Conservation (phyloP, 2,113 vertebrate genomes). For the Peromyscus maniculatus region DNA sequence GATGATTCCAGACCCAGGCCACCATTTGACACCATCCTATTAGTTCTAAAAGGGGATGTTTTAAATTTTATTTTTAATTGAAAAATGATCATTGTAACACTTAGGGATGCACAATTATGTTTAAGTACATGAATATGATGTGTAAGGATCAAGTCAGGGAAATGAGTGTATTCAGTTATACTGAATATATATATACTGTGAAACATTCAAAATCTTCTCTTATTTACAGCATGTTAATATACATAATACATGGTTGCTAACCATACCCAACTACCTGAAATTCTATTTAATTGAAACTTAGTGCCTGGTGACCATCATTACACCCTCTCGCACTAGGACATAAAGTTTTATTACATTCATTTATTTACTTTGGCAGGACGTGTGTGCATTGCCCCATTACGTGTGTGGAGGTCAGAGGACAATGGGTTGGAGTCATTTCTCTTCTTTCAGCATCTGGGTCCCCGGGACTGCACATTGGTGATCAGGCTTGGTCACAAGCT, state of each 20-base stretch:
- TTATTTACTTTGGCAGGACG: background rate
- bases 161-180: background rate
- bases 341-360: background rate
- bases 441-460: background rate
- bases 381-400: no score
- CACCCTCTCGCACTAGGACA: background rate
- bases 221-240: background rate
- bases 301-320: background rate
- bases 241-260: background rate
- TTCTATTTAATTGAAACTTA: background rate
- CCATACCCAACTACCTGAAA: background rate
- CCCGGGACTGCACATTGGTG: no score
- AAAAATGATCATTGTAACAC: background rate
- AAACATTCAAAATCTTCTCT: background rate
- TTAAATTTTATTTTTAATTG: background rate
- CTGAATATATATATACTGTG: no score
- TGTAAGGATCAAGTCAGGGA: background rate
- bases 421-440: background rate
- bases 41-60: conserved; percentile 24
- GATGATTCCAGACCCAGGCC: background rate
- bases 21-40: background rate
- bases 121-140: background rate
- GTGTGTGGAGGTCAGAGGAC: background rate
- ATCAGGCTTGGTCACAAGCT: background rate
- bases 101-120: background rate